Evolutionary conservation across 1,140 invertebrate species (phyloP).

Genomic region (Danaus plexippus): DNA sequence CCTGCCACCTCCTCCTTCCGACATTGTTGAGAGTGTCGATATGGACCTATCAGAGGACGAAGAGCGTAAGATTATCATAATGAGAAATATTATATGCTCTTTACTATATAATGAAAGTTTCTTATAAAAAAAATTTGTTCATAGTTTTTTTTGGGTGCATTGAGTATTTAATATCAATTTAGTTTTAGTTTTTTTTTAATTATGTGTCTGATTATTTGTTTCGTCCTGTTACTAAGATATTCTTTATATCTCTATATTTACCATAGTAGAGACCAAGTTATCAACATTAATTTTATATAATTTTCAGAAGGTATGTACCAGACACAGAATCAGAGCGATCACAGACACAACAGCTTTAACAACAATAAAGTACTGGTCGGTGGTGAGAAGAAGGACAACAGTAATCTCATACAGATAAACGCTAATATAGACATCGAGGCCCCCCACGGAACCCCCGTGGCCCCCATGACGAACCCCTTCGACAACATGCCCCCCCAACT

Average conservation of each 20-base stretch:
- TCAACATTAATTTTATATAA: background rate
- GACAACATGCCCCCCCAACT: conserved; percentile 48
- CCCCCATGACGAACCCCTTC: conserved; percentile 45
- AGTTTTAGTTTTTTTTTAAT: too few relatives aligned
- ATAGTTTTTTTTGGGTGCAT: too few relatives aligned
- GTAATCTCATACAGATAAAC: conserved; percentile 42
- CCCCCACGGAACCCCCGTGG: conserved; percentile 24
- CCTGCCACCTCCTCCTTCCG: conserved; percentile 36
- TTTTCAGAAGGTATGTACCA: conserved; percentile 51
- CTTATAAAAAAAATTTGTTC: background rate
- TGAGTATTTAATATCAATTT: too few relatives aligned
- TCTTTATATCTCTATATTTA: too few relatives aligned
- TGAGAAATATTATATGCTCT: background rate
- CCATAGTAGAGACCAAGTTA: too few relatives aligned
- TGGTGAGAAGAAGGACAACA: conserved; percentile 39
- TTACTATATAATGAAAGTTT: background rate
- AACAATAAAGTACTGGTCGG: conserved; percentile 65
- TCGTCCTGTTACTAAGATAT: too few relatives aligned
- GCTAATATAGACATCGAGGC: conserved; percentile 18
- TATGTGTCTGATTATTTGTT: too few relatives aligned
- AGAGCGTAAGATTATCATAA: conserved; percentile 41
- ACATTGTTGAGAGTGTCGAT: conserved; percentile 69
- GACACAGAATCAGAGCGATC: conserved; percentile 26
- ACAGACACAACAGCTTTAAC: conserved; percentile 45
- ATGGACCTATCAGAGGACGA: conserved; percentile 71